Evolutionary conservation across 2,113 vertebrate genomes (phyloP).

Genomic region (Cephalophus harveyi): DNA sequence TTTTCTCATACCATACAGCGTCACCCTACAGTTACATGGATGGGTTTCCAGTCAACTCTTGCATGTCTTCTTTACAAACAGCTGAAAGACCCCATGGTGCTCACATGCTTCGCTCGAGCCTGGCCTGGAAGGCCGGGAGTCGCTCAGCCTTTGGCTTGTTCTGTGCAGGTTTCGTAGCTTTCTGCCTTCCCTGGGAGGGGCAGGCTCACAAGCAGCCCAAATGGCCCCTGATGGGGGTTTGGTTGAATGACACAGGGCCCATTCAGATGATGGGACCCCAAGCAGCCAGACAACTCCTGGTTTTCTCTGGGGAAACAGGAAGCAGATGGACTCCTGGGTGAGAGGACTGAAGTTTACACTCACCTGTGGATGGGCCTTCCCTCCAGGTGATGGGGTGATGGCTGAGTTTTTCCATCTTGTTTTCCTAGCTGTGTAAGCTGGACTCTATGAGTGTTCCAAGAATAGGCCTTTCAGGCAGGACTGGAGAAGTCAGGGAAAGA

Average conservation of each 20-base stretch:
- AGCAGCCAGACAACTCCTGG: background rate
- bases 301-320: background rate
- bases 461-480: background rate
- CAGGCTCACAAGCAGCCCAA: background rate
- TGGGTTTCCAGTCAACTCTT: background rate
- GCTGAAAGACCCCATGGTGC: background rate
- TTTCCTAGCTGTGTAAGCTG: background rate
- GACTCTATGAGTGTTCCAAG: background rate
- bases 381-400: background rate
- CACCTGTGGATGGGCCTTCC: background rate
- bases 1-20: background rate
- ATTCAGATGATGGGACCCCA: background rate
- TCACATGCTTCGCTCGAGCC: rapidly evolving
- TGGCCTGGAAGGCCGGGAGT: background rate
- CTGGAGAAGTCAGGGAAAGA: background rate
- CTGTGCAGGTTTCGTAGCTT: background rate
- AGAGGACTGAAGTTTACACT: background rate
- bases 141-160: background rate
- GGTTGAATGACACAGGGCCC: background rate
- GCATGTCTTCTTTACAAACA: background rate
- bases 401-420: background rate
- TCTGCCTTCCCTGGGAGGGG: background rate
- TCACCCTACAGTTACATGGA: background rate
- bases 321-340: background rate
- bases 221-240: background rate